Evolutionary conservation across 35 echinoderm and acorn worm species (phyloP).

Genomic region (Acanthaster planci): DNA sequence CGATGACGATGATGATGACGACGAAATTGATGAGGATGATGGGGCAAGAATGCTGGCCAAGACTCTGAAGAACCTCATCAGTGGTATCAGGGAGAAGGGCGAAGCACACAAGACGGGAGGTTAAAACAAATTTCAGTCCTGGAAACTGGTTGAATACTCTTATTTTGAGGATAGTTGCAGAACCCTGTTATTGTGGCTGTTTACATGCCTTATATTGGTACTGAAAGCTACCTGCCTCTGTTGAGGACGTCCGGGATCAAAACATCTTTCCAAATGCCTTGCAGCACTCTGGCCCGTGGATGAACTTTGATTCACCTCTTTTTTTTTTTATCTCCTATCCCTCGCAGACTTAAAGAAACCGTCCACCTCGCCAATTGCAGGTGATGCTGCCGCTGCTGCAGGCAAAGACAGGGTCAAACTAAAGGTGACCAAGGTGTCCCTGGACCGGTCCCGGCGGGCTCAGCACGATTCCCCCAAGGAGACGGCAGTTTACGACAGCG

Average conservation of each 20-base stretch:
- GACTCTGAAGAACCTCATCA: constrained; percentile 66
- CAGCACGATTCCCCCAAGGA: constrained; percentile 53
- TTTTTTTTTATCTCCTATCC: background rate
- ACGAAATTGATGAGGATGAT: constrained; percentile 34
- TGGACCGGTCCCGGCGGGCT: constrained; percentile 43
- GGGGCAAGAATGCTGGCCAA: constrained; percentile 34
- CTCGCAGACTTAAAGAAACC: too few relatives aligned
- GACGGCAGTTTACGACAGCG: constrained; percentile 64
- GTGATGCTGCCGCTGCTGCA: background rate
- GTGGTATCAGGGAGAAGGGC: constrained; percentile 28
- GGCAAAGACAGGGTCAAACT: constrained; percentile 66
- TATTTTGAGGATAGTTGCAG: too few relatives aligned
- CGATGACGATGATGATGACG: constrained; percentile 6
- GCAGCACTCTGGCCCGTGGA: background rate
- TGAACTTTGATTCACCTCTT: background rate
- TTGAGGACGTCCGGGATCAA: too few relatives aligned
- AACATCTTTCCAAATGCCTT: too few relatives aligned
- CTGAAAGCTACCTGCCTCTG: too few relatives aligned
- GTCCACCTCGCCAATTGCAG: too few relatives aligned
- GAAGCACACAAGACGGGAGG: background rate
- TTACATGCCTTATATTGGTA: too few relatives aligned
- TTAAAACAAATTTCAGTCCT: background rate
- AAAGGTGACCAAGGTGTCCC: constrained; percentile 75
- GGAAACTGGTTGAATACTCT: too few relatives aligned
- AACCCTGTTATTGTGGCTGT: too few relatives aligned